Percentiles rank a stretch among this genome's conserved stretches.
Evolutionary conservation across 2,888 invertebrate genomes (phyloP).

Genomic region (Callimorpha dominula): DNA sequence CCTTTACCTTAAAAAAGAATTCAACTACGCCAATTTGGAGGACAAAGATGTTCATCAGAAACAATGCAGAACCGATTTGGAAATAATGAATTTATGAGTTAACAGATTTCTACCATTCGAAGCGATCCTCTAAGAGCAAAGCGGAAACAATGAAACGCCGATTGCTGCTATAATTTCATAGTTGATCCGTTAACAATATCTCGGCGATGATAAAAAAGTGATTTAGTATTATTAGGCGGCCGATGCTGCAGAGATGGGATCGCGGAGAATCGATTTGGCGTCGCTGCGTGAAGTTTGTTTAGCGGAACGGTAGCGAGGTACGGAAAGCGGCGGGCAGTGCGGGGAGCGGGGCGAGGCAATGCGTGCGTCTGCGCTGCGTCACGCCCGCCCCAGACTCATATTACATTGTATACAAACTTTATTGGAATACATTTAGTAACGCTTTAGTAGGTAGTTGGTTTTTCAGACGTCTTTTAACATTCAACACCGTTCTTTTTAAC

Average conservation of each 20-base stretch:
- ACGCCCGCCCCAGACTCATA: constrained; percentile 59
- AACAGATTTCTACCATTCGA: constrained; percentile 69
- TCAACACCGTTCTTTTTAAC: constrained; percentile 58
- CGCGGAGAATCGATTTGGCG: constrained; percentile 80
- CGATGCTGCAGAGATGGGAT: constrained; percentile 77
- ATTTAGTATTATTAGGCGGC: constrained; percentile 78
- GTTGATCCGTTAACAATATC: constrained; percentile 80
- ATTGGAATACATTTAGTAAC: constrained; percentile 71
- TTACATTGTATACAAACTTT: constrained; percentile 57
- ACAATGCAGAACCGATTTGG: constrained; percentile 82
- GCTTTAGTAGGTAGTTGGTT: constrained; percentile 63
- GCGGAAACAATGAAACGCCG: constrained; percentile 75
- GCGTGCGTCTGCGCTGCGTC: constrained; percentile 69
- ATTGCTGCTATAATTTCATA: constrained; percentile 80
- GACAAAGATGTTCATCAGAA: constrained; percentile 83
- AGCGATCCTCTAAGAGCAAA: constrained; percentile 69
- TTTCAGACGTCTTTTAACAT: constrained; percentile 14
- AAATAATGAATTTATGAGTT: constrained; percentile 75
- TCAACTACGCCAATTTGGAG: constrained; percentile 70
- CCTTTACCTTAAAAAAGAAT: constrained; percentile 64
- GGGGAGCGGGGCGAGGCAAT: constrained; percentile 45
- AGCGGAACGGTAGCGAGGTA: constrained; percentile 76
- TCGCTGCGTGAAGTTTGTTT: constrained; percentile 85
- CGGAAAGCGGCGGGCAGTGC: constrained; percentile 29
- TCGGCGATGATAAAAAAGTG: constrained; percentile 75